Evolutionary conservation across 2,888 invertebrate species (phyloP).

Genomic region (Caenorhabditis wallacei): DNA sequence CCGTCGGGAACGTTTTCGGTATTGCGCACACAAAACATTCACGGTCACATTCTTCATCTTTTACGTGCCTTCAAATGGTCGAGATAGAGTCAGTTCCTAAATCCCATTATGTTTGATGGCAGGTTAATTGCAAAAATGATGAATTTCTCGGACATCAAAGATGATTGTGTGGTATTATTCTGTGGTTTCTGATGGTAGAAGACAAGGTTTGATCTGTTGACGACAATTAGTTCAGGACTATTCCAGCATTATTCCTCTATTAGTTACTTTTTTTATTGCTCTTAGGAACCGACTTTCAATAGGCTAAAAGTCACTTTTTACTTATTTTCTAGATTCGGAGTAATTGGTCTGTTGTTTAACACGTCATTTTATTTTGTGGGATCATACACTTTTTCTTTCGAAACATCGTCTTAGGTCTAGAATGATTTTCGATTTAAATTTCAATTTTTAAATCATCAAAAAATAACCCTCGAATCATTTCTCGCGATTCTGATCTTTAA

Average conservation of each 20-base stretch:
- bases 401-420: too few relatives aligned
- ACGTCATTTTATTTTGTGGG: too few relatives aligned
- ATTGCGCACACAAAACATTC: not conserved
- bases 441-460: too few relatives aligned
- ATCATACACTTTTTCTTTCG: too few relatives aligned
- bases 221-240: too few relatives aligned
- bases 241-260: too few relatives aligned
- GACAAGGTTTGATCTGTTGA: constrained; percentile 11
- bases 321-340: too few relatives aligned
- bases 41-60: constrained; percentile 3
- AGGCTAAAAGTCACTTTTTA: too few relatives aligned
- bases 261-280: too few relatives aligned
- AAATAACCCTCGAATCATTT: not conserved
- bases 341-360: too few relatives aligned
- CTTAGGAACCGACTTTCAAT: too few relatives aligned
- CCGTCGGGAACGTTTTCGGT: constrained; percentile 31
- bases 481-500: not conserved
- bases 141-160: constrained; percentile 30
- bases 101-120: constrained; percentile 21
- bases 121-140: constrained; percentile 8
- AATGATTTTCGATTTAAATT: too few relatives aligned
- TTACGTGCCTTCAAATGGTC: not conserved
- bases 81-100: not conserved
- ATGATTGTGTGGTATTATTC: not conserved
- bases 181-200: constrained; percentile 20